These are phyloP conservation scores for Atlantisia rogersi DNA, from an alignment of 2,113 vertebrate genomes.

Conservation along the genomic window DNA sequence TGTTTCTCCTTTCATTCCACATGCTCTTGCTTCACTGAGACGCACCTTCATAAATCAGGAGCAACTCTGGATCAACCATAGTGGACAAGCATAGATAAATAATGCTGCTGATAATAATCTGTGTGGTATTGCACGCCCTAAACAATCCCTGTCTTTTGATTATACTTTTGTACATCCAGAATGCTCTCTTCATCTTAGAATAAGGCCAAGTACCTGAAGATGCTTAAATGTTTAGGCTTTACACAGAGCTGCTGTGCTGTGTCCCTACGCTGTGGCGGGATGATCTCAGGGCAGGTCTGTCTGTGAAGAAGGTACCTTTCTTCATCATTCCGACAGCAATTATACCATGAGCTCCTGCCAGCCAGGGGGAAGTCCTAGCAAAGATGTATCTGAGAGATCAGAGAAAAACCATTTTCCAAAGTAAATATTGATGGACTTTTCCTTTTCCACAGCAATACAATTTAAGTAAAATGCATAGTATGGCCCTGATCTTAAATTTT, in stretches of 20 bases:
- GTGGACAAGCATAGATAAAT: neutral
- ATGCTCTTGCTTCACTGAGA: neutral
- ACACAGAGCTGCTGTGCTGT: neutral
- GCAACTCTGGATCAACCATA: neutral
- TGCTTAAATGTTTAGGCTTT: neutral
- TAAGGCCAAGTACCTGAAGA: neutral
- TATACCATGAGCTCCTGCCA: neutral
- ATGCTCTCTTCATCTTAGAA: neutral
- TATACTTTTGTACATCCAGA: neutral
- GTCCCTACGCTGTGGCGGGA: neutral
- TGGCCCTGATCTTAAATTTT: neutral
- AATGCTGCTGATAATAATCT: neutral
- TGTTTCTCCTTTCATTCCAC: neutral
- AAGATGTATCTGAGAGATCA: neutral
- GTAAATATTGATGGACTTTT: neutral
- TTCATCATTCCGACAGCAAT: neutral
- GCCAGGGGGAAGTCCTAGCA: neutral
- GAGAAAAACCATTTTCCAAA: neutral
- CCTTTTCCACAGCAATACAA: neutral
- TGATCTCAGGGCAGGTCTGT: neutral
- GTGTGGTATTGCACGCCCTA: neutral
- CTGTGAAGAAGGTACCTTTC: neutral
- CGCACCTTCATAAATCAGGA: neutral
- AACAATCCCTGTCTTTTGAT: neutral
- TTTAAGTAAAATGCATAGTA: neutral